phyloP scores from a whole-genome alignment of 2,888 invertebrate genomes.

The Drosophila falleni region DNA sequence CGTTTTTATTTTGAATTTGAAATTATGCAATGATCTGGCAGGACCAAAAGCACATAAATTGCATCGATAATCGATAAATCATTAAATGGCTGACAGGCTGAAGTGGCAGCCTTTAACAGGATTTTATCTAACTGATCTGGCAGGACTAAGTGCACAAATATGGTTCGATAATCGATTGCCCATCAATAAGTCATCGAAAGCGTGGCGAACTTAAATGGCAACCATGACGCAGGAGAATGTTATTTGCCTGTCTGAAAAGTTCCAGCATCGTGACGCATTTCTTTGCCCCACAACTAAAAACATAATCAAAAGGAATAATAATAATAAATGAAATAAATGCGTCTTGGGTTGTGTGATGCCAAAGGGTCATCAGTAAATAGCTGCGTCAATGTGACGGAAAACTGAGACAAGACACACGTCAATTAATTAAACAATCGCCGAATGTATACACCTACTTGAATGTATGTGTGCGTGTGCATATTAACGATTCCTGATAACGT shows the following conservation, averaged over 20 bases:
- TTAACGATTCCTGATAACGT: constrained; percentile 38
- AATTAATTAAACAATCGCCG: constrained; percentile 29
- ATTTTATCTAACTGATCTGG: too few relatives aligned
- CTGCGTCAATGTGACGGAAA: constrained; percentile 61
- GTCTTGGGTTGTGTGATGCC: constrained; percentile 29
- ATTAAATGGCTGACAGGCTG: not conserved
- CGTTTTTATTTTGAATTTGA: constrained; percentile 1
- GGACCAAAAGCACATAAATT: not conserved
- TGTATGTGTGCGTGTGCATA: not conserved
- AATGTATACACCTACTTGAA: constrained; percentile 2
- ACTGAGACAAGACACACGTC: constrained; percentile 45
- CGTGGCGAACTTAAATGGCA: not conserved
- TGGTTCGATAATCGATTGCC: constrained; percentile 3
- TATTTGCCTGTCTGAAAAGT: constrained; percentile 24
- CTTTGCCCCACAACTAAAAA: not conserved
- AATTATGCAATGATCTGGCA: not conserved
- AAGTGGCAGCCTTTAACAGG: not conserved
- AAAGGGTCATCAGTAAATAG: constrained; percentile 49
- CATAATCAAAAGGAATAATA: constrained; percentile 6
- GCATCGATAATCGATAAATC: constrained; percentile 1
- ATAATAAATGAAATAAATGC: constrained; percentile 20
- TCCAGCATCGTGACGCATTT: constrained; percentile 17
- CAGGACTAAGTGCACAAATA: not conserved
- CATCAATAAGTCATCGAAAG: not conserved
- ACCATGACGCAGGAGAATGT: constrained; percentile 8